phyloP scores from a whole-genome alignment of 2,113 vertebrate genomes.

The Labeo rohita region DNA sequence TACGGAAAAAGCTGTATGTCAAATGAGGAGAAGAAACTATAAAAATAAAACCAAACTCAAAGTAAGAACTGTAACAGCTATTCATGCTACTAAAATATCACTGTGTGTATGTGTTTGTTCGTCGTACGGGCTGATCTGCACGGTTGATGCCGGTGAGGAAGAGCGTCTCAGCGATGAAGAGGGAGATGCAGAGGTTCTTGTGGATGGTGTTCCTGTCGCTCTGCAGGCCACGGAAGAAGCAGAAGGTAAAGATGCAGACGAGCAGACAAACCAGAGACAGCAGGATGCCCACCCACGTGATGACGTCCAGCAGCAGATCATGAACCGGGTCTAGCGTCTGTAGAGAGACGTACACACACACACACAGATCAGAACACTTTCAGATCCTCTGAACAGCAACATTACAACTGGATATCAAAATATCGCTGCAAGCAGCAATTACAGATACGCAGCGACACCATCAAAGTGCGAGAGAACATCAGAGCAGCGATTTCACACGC shows the following conservation, averaged over 20 bases:
- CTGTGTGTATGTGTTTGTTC: neutral
- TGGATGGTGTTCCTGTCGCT: slow-evolving; percentile 98
- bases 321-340: slow-evolving; percentile 90
- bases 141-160: slow-evolving; percentile 97
- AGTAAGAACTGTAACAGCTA: neutral
- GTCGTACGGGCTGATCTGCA: slow-evolving; percentile 92
- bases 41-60: neutral
- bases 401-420: slow-evolving; percentile 37
- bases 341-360: slow-evolving; percentile 41
- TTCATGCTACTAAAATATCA: neutral
- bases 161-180: slow-evolving; percentile 95
- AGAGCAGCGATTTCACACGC: neutral
- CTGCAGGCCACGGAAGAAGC: slow-evolving; percentile 97
- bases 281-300: slow-evolving; percentile 98
- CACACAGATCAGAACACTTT: neutral
- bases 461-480: neutral
- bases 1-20: neutral
- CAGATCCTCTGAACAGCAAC: neutral
- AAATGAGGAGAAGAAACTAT: neutral
- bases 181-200: slow-evolving; percentile 96
- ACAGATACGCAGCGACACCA: neutral
- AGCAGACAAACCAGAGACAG: slow-evolving; percentile 97
- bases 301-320: slow-evolving; percentile 93
- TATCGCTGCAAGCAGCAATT: slow-evolving; percentile 1
- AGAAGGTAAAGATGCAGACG: slow-evolving; percentile 99